Evolutionary conservation across 2,113 vertebrate genomes (phyloP).

Genomic region (Vidua chalybeata): DNA sequence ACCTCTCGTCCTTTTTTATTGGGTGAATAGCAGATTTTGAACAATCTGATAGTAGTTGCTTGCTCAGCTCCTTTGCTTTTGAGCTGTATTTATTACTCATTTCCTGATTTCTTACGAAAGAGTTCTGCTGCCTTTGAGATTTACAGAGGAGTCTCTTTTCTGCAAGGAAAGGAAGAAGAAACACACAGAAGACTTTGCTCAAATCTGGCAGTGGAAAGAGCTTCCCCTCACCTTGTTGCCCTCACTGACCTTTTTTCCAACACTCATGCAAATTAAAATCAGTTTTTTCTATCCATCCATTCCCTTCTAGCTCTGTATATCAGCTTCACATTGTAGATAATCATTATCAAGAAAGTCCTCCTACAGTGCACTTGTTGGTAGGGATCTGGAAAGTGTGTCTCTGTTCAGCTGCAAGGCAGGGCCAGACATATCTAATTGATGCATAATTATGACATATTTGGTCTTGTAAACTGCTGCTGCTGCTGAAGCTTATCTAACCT

Average conservation of each 20-base stretch:
- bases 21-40: constrained; percentile 43
- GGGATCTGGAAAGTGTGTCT: not conserved
- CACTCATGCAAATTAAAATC: not conserved
- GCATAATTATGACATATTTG: not conserved
- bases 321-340: not conserved
- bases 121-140: constrained; percentile 18
- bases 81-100: constrained; percentile 43
- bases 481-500: not conserved
- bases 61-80: constrained; percentile 51
- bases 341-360: not conserved
- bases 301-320: not conserved
- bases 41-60: constrained; percentile 45
- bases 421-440: not conserved
- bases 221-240: not conserved
- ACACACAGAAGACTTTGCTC: not conserved
- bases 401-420: not conserved
- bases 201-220: not conserved
- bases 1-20: not conserved
- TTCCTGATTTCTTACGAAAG: constrained; percentile 43
- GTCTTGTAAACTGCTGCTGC: not conserved
- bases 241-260: not conserved
- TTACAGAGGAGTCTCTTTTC: constrained; percentile 4
- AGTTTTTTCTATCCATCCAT: not conserved
- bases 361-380: not conserved
- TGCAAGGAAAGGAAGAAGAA: not conserved